These are phyloP conservation scores for Lichenostomus cassidix DNA, from an alignment of 2,113 vertebrate species.

Conservation along the genomic window DNA sequence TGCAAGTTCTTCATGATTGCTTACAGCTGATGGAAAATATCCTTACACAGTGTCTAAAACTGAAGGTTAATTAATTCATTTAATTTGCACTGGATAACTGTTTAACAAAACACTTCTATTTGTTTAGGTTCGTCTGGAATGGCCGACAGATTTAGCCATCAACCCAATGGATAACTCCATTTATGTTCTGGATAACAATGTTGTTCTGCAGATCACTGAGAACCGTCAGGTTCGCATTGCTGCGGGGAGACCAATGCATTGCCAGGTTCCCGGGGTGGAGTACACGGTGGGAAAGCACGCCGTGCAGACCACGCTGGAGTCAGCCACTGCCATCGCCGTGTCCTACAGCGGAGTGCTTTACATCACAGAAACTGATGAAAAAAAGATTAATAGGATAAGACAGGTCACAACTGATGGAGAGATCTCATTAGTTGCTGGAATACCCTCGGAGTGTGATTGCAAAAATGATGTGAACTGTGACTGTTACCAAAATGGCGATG, in stretches of 20 bases:
- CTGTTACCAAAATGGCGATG: constrained; percentile 94
- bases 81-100: background rate
- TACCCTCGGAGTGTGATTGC: constrained; percentile 93
- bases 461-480: constrained; percentile 98
- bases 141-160: constrained; percentile 94
- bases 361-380: constrained; percentile 93
- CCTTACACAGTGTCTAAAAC: constrained; percentile 2
- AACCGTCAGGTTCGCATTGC: constrained; percentile 94
- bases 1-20: background rate
- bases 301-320: constrained; percentile 89
- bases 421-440: constrained; percentile 91
- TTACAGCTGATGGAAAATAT: background rate
- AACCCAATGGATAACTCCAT: constrained; percentile 98
- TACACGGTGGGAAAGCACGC: constrained; percentile 84
- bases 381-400: constrained; percentile 92
- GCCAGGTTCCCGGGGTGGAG: constrained; percentile 86
- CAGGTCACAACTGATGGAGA: constrained; percentile 94
- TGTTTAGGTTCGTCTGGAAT: constrained; percentile 91
- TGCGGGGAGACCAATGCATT: constrained; percentile 90
- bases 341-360: constrained; percentile 92
- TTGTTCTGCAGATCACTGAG: constrained; percentile 93
- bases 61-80: background rate
- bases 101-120: background rate
- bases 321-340: constrained; percentile 87
- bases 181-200: constrained; percentile 94